Base-by-base conservation (phyloP, 1,140 invertebrate genomes). In the Onthophagus taurus region DNA sequence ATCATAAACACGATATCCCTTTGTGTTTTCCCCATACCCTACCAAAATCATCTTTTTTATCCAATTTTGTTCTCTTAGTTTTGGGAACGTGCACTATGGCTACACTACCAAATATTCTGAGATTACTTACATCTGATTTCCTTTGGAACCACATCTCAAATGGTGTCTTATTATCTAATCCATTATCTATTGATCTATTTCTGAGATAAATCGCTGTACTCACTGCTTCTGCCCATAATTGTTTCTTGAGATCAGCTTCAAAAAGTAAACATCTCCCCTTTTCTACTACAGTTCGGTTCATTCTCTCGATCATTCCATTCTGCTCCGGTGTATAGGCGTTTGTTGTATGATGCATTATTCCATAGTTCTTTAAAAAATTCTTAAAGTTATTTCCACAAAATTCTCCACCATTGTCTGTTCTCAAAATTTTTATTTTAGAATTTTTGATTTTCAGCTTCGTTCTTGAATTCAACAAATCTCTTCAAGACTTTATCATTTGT, bases 111-210 rank as follows among this genome's bases (percentile, higher is more conserved):
- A 72, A 69, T 38, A 58, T 50, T 17, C 49, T 50, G 0, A 68
- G 8, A 45, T 67, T 45, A 6, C n/a, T 35, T 7, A 72, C 53
- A 53, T 69, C 58, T 49, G 68, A 65, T 61, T 65, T 69, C 47
- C 47, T 51, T 45, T 59, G 16, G 54, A 52, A 50, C 49, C 63
- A 57, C 2, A 50, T 34, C 33, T 58, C 54, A 47, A 18, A 44
- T 4, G 42, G 42, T 5, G 42, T 34, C 23, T 13, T 19, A 16
- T 44, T 20, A n/a, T 6, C 12, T 12, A 44, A 8, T 8, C 31
- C 42, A 8, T 14, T 3, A 2, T 8, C 35, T 3, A 41, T 31
- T 5, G 23, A 30, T 31, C 63, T 2, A 49, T 71, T 71, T 38
- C 53, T 44, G 11, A 68, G 20, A 48, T 70, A 69, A 4, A 53